Percentiles rank a stretch among this genome's conserved stretches.
Conservation (phyloP, 2,888 invertebrate species). For the Mesorhabditis spiculigera region DNA sequence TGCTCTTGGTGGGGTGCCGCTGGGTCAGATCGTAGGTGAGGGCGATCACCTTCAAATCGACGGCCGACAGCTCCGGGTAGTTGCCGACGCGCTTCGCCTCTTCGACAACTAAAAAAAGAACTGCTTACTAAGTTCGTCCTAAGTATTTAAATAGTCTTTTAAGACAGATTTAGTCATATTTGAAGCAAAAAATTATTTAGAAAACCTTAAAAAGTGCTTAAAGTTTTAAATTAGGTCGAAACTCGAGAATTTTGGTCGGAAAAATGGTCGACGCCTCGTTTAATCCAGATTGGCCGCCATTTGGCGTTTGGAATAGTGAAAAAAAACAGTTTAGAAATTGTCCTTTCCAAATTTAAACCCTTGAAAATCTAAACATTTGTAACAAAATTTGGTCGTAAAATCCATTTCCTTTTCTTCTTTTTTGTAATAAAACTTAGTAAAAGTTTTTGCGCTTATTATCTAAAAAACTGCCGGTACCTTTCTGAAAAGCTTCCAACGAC, state of each 20-base stretch:
- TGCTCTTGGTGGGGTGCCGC: no score
- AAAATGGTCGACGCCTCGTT: no score
- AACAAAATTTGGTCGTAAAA: background rate
- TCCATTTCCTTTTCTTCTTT: background rate
- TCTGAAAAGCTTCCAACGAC: constrained; percentile 74
- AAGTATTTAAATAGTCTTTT: no score
- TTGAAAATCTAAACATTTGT: no score
- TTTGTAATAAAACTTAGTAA: background rate
- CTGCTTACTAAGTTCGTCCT: no score
- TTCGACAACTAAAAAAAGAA: constrained; percentile 72
- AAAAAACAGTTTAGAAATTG: background rate
- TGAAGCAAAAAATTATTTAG: no score
- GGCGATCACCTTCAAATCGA: constrained; percentile 89
- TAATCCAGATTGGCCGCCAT: no score
- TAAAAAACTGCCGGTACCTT: constrained; percentile 62
- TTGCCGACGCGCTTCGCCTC: constrained; percentile 96
- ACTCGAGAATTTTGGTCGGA: no score
- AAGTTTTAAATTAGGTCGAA: background rate
- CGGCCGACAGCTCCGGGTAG: constrained; percentile 84
- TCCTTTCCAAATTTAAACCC: no score
- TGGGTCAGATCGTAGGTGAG: constrained; percentile 74
- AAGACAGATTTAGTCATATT: no score
- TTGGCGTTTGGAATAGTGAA: background rate
- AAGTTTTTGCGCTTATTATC: background rate
- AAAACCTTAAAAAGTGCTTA: no score